Conservation (phyloP, 2,113 vertebrate species). For the Lepisosteus osseus region DNA sequence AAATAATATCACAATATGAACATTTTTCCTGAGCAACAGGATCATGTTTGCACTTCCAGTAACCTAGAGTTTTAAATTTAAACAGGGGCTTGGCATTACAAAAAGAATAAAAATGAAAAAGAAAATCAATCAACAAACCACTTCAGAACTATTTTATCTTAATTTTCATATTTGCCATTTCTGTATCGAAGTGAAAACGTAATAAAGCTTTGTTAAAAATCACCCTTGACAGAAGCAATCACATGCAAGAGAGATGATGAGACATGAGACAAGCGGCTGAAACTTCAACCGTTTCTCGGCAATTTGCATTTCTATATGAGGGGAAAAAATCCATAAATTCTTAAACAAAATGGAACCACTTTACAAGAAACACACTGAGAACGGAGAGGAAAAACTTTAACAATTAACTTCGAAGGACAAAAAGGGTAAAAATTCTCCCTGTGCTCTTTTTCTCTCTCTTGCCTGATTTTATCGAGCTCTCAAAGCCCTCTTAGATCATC, state of each 20-base stretch:
- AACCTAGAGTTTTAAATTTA: too few species aligned
- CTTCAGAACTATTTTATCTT: neutral
- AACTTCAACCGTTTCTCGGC: conserved; percentile 70
- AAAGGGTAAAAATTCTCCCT: conserved; percentile 83
- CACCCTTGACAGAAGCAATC: conserved; percentile 80
- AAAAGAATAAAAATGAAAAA: neutral
- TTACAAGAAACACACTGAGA: conserved; percentile 60
- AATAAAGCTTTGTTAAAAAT: conserved; percentile 70
- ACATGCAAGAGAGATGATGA: conserved; percentile 71
- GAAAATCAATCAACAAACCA: neutral
- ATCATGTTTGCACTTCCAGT: too few species aligned
- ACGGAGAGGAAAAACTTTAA: conserved; percentile 70
- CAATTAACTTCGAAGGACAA: conserved; percentile 92
- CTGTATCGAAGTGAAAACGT: conserved; percentile 61
- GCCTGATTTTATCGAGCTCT: conserved; percentile 89
- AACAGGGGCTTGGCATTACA: too few species aligned
- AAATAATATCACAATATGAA: too few species aligned
- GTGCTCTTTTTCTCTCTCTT: conserved; percentile 64
- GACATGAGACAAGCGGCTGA: conserved; percentile 65
- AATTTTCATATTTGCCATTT: conserved; percentile 19
- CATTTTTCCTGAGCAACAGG: too few species aligned
- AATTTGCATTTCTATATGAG: conserved; percentile 73
- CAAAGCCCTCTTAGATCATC: conserved; percentile 90
- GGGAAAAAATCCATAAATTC: conserved; percentile 6
- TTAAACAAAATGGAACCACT: conserved; percentile 24